Evolutionary conservation across 2,888 invertebrate genomes (phyloP), one percentile per base, ranked within the genome.

Genomic region (Shargacucullia verbasci): DNA sequence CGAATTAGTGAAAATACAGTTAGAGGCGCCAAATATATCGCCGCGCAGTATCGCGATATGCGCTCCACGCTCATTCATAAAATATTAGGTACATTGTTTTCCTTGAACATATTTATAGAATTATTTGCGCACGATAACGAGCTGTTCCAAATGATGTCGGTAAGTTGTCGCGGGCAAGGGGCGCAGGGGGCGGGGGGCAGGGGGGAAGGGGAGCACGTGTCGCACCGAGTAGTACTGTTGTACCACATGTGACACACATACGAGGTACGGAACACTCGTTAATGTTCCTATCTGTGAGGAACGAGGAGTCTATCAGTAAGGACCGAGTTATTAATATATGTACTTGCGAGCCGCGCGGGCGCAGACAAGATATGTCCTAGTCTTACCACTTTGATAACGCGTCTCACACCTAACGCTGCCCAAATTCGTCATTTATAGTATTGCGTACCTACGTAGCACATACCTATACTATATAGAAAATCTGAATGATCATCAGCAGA

Each of bases 91-190:
- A 66, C 57, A 61, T 75, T 54, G 64, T 75, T 71, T 79, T 73
- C 74, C 70, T 72, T 56, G 43, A 64, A 67, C 44, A 72, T 73
- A 74, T 76, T 75, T 74, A 72, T 73, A 79, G 68, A 70, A 64
- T 54, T 64, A 73, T 72, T 74, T 45, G 69, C 61, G 57, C 13
- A 25, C 72, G 76, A 78, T 81, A 79, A 75, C 74, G 61, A 69
- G 61, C 52, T 63, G 65, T 68, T 70, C 73, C 35, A 64, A 64
- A 63, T 54, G 33, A 37, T 55, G 34, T 48, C 31, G 55, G 27
- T 49, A 56, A 55, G 40, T 56, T 25, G 41, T 13, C 14, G 47
- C 9, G 25, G 29, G 33, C n/a, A n/a, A n/a, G n/a, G n/a, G n/a
- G n/a, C n/a, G n/a, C n/a, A n/a, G n/a, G n/a, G n/a, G n/a, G n/a